A percentile compares a stretch with the other conserved stretches of the same genome.
phyloP scores from a whole-genome alignment of 2,797 vertebrate genomes.

The Sparus aurata region DNA sequence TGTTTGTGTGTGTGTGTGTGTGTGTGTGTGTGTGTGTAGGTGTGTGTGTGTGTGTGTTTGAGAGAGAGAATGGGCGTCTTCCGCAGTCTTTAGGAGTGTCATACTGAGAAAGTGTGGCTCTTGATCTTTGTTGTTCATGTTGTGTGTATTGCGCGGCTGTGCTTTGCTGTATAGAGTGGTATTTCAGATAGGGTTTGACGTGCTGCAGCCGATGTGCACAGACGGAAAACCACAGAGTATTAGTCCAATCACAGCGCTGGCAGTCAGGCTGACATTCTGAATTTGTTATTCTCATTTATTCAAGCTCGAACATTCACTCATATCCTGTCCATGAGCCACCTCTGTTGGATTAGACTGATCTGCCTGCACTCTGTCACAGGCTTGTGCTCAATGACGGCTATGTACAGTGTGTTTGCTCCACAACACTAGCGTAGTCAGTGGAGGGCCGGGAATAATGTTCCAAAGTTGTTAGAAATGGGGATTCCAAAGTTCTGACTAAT shows the following conservation, averaged over 20 bases:
- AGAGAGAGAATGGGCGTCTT: conserved; percentile 48
- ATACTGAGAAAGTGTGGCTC: conserved; percentile 55
- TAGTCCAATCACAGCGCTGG: conserved; percentile 81
- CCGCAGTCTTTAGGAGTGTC: conserved; percentile 68
- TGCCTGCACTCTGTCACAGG: conserved; percentile 47
- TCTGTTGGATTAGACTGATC: conserved; percentile 65
- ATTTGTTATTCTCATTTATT: conserved; percentile 77
- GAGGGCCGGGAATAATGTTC: background rate
- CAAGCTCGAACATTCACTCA: conserved; percentile 64
- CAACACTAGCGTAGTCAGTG: conserved; percentile 22
- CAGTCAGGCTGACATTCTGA: conserved; percentile 81
- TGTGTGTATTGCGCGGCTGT: conserved; percentile 60
- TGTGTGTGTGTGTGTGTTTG: conserved; percentile 1
- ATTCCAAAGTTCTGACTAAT: conserved; percentile 19
- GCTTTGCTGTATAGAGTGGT: conserved; percentile 57
- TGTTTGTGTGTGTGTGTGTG: conserved; percentile 3
- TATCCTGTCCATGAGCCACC: conserved; percentile 62
- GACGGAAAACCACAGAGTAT: conserved; percentile 75
- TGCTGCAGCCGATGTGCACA: conserved; percentile 67
- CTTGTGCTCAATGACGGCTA: conserved; percentile 13
- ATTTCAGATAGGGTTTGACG: conserved; percentile 76
- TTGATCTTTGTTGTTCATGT: conserved; percentile 76
- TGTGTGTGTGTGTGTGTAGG: conserved; percentile 13
- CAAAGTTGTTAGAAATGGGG: background rate
- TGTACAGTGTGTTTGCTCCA: conserved; percentile 31